Evolutionary conservation across 2,888 invertebrate species (phyloP).

Genomic region (Branchellion lobata): DNA sequence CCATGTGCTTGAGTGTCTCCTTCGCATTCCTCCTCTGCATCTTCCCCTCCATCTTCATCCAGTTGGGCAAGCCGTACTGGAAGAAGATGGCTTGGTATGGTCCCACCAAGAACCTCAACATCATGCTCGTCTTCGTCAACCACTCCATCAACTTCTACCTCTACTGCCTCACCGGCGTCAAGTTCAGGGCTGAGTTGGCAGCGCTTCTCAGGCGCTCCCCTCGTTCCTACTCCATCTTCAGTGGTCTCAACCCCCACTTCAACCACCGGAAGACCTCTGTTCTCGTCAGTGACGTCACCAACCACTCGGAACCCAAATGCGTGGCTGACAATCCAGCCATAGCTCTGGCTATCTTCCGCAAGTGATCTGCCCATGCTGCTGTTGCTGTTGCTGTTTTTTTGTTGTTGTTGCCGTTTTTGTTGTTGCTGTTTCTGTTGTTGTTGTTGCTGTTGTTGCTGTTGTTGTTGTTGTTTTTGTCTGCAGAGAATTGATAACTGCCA

Average conservation of each 20-base stretch:
- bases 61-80: conserved; percentile 53
- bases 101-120: conserved; percentile 51
- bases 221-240: conserved; percentile 36
- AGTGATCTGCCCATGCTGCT: neutral
- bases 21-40: conserved; percentile 52
- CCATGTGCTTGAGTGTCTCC: conserved; percentile 52
- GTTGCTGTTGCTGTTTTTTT: too few relatives aligned
- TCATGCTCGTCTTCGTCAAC: conserved; percentile 51
- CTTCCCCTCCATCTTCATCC: conserved; percentile 50
- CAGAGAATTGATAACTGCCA: too few relatives aligned
- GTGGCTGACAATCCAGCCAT: neutral
- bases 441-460: too few relatives aligned
- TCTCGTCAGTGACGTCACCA: neutral
- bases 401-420: too few relatives aligned
- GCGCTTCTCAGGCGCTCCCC: conserved; percentile 37
- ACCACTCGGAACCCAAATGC: too few relatives aligned
- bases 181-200: conserved; percentile 50
- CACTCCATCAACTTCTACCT: conserved; percentile 52
- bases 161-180: conserved; percentile 51
- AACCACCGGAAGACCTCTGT: neutral
- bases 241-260: conserved; percentile 23
- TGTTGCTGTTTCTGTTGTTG: too few relatives aligned
- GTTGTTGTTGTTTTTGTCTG: too few relatives aligned
- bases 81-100: conserved; percentile 46
- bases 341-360: neutral